Evolutionary conservation across 2,797 vertebrate genomes (phyloP), one percentile per base, ranked within the genome.

Genomic region (Lacerta viridis): DNA sequence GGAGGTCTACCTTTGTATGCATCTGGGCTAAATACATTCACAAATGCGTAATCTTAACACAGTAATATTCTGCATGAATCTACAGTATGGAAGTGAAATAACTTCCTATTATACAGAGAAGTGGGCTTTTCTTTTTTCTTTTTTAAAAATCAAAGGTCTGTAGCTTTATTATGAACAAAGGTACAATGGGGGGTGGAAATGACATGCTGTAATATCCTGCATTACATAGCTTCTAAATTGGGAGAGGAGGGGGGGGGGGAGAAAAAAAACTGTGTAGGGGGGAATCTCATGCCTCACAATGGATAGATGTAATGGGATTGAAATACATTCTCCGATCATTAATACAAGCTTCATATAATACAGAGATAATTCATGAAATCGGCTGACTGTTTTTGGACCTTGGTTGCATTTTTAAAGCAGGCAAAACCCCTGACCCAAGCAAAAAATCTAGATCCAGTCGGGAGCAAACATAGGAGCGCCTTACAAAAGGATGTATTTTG

Each of bases 131-230:
- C 50, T 50, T 50, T 50, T 5, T 33, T 33, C 33, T 33, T 33
- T 33, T 33, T 33, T 33, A 75, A 39, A 39, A 33, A 69, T 10
- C 39, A 69, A 94, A 92, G 87, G 59, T 74, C n/a, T 89, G 86
- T 92, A 93, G 91, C 90, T 95, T 93, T 86, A 90, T 95, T 96
- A 78, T 93, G 94, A 95, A 95, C 88, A 93, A 96, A 95, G 84
- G 88, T 95, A 89, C 86, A 13, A 11, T 50, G 50, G 11, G 50
- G 46, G 50, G 11, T 55, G 50, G 88, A 93, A 94, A 91, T 88
- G 94, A 93, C 94, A 95, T 86, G 94, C 94, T 79, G 93, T 89
- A 94, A 93, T 92, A 93, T 90, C 88, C 50, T 84, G 90, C 0
- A 0, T 81, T 80, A 93, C 78, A 83, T n/a, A 81, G 74, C 2